phyloP scores from a whole-genome alignment of 2,888 invertebrate genomes.

The Crematogaster levior region DNA sequence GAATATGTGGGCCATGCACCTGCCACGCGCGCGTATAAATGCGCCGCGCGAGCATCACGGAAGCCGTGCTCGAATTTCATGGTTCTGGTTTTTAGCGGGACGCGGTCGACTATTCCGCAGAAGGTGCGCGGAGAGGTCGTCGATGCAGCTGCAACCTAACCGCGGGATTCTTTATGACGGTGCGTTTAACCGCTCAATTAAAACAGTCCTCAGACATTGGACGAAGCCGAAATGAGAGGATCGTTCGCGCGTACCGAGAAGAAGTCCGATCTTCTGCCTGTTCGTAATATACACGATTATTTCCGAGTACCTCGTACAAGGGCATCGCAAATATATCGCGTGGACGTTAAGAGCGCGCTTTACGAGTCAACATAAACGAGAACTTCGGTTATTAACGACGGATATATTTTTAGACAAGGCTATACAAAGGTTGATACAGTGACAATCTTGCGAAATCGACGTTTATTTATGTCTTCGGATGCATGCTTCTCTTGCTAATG shows the following conservation, averaged over 20 bases:
- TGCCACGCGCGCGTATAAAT: constrained; percentile 66
- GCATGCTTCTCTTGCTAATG: background rate
- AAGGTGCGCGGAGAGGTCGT: background rate
- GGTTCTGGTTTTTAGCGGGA: constrained; percentile 72
- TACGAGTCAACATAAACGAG: constrained; percentile 66
- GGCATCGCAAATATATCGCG: constrained; percentile 43
- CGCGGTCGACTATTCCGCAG: constrained; percentile 53
- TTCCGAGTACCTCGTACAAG: constrained; percentile 64
- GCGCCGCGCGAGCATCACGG: constrained; percentile 50
- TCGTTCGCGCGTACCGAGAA: constrained; percentile 12
- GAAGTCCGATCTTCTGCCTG: background rate
- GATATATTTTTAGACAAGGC: constrained; percentile 54
- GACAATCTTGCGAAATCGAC: background rate
- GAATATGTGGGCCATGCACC: constrained; percentile 80
- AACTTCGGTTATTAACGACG: constrained; percentile 68
- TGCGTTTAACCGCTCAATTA: constrained; percentile 74
- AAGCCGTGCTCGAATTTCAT: constrained; percentile 71
- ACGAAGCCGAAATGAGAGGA: constrained; percentile 47
- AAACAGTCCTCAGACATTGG: constrained; percentile 61
- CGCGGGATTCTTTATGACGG: constrained; percentile 71
- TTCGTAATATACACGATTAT: constrained; percentile 72
- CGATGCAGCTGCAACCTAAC: constrained; percentile 67
- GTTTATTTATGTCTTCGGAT: background rate
- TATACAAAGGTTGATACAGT: background rate
- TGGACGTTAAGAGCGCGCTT: constrained; percentile 70